Base-by-base conservation (phyloP, 1,140 invertebrate genomes). In the Papilio helenus region DNA sequence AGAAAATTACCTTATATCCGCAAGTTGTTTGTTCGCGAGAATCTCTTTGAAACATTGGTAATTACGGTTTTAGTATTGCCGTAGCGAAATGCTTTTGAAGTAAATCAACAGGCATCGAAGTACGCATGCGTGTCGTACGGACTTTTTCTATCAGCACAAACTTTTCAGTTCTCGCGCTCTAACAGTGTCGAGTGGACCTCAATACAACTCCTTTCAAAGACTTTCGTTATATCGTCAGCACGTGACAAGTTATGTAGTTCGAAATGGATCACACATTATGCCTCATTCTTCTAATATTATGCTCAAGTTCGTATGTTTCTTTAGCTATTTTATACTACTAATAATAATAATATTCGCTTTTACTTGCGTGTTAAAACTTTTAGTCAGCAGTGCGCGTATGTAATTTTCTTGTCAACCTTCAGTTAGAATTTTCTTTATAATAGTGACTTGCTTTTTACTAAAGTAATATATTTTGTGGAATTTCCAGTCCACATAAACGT, bases 401-500 rank as follows among this genome's bases (percentile, higher is more conserved):
- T 87, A 89, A 89, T 89, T 87, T 88, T 87, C 86, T 80, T 80
- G 88, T 87, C 85, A 88, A 85, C 82, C 79, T 84, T 79, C 73
- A 81, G 81, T 86, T 81, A 85, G 83, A 89, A 61, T 77, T 77
- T 77, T 77, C 55, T 65, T 61, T 77, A 39, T 42, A 77, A 51
- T 34, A 26, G 74, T 77, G 29, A 77, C 26, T 77, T 77, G 49
- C 74, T 77, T 77, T 46, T 77, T 58, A 34, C 39, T 51, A 49
- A 51, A 26, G 26, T 61, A 26, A 61, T 12, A 26, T 26, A 26
- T 26, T 61, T 26, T 12, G 14, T 61, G 23, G 58, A 26, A 26
- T 26, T 14, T 61, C 10, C 23, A 61, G 23, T 23, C 14, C 20
- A 61, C 9, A 16, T 61, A 26, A 61, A 14, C 14, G 9, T 14